phyloP scores from a whole-genome alignment of 30 jellyfish, hydroid and myxozoan genomes.

The Chrysaora quinquecirrha region DNA sequence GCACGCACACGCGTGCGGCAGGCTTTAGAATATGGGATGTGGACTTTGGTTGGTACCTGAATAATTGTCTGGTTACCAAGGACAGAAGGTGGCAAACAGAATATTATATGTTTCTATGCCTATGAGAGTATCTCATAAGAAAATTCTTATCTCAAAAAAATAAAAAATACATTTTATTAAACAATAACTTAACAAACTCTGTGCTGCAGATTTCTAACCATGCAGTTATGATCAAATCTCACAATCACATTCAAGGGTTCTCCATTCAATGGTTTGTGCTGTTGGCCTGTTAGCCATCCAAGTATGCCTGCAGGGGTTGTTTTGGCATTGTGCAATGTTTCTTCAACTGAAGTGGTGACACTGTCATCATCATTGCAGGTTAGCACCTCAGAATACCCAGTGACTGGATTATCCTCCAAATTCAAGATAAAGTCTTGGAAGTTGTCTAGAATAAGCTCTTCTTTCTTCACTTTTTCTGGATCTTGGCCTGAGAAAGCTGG shows the following conservation, averaged over 20 bases:
- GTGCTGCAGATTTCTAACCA: conserved; percentile 39
- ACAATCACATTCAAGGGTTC: conserved; percentile 10
- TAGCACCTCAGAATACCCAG: conserved; percentile 4
- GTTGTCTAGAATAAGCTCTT: neutral
- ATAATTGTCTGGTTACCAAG: too few species aligned
- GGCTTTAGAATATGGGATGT: too few species aligned
- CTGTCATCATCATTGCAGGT: conserved; percentile 7
- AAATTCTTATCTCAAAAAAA: too few species aligned
- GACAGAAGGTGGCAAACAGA: too few species aligned
- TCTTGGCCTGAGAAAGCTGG: neutral
- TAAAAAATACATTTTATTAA: too few species aligned
- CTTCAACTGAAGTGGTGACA: neutral
- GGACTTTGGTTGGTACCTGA: too few species aligned
- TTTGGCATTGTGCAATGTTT: neutral
- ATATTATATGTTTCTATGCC: too few species aligned
- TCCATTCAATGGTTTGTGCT: conserved; percentile 45
- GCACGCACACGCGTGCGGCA: too few species aligned
- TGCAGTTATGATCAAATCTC: conserved; percentile 49
- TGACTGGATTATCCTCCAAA: neutral
- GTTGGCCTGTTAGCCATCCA: conserved; percentile 54
- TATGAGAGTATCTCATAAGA: too few species aligned
- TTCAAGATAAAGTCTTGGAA: neutral
- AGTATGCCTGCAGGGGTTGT: conserved; percentile 14
- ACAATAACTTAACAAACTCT: too few species aligned
- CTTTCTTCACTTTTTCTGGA: neutral